These are phyloP conservation scores for Drosophila suboccidentalis DNA, from an alignment of 2,888 invertebrate genomes.

Conservation along the genomic window DNA sequence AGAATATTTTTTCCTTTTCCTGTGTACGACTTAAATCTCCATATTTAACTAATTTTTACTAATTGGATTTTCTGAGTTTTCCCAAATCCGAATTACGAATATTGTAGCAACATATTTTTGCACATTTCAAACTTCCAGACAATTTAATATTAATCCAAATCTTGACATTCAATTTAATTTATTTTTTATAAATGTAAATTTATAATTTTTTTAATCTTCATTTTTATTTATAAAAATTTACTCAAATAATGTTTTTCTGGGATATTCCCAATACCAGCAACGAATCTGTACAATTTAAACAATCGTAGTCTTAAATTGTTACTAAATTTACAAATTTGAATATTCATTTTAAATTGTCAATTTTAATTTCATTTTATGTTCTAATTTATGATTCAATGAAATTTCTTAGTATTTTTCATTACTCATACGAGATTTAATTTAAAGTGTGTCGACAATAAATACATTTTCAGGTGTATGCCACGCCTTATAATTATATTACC, in stretches of 20 bases:
- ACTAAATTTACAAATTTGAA: neutral
- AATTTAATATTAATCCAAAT: neutral
- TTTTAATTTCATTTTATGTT: no score
- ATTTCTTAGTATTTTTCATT: no score
- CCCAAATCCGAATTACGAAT: no score
- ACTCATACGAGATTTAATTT: no score
- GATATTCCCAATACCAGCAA: neutral
- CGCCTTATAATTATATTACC: neutral
- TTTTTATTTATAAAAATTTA: neutral
- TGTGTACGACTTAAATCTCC: no score
- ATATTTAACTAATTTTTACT: no score
- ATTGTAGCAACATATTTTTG: neutral
- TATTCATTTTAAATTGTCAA: neutral
- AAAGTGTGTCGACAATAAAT: no score
- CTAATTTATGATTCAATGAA: no score
- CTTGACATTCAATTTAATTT: no score
- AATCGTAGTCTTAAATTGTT: neutral
- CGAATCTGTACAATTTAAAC: neutral
- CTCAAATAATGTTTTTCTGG: neutral
- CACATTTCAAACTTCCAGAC: neutral
- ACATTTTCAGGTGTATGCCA: neutral
- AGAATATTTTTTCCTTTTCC: no score
- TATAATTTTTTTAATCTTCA: neutral
- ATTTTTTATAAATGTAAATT: neutral
- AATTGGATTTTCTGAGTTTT: no score